Base-by-base conservation (phyloP, 2,113 vertebrate genomes). In the Microtus richardsoni region DNA sequence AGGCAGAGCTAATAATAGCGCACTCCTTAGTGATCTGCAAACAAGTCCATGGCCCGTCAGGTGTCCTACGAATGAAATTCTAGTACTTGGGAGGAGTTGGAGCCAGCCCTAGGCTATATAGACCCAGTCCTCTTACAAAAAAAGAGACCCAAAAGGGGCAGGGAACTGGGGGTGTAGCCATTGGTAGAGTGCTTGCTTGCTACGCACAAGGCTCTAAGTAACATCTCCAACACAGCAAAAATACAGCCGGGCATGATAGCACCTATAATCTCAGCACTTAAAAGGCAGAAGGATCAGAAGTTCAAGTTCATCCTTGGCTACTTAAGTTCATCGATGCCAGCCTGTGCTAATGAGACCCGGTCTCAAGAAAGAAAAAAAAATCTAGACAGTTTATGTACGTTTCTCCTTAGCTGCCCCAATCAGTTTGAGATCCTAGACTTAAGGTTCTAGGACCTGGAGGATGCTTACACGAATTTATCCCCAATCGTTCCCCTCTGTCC, bases 401-500 rank as follows among this genome's bases (percentile, higher is more conserved):
- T 78, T 52, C 47, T 33, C 49, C 49, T 80, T n/a, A 58, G 33
- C 19, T 24, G 19, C 78, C 19, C 33, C 78, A 80, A 13, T n/a
- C 78, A 24, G 7, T 36, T 80, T 80, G 78, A 22, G 78, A 58
- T 24, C 33, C 77, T 33, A 11, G 17, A 36, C 33, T 71, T 71
- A n/a, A 36, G 68, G 33, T 19, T n/a, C 36, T 71, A 71, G 70
- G 70, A 71, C 22, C 3, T 14, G 14, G 36, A 26, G 54, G 21
- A n/a, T 13, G 22, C 19, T 41, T 26, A 39, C 11, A 39, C 24
- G 14, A 60, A 62, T 62, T 62, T 83, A 83, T 28, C 52, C 52
- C 22, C 5, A 14, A 3, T 39, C 7, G 16, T 60, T 17, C 5
- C n/a, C n/a, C 54, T 14, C 39, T 1, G 12, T 12, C 2, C 6